Base-by-base conservation (phyloP, 2,797 vertebrate species). In the Poecilia velifera region DNA sequence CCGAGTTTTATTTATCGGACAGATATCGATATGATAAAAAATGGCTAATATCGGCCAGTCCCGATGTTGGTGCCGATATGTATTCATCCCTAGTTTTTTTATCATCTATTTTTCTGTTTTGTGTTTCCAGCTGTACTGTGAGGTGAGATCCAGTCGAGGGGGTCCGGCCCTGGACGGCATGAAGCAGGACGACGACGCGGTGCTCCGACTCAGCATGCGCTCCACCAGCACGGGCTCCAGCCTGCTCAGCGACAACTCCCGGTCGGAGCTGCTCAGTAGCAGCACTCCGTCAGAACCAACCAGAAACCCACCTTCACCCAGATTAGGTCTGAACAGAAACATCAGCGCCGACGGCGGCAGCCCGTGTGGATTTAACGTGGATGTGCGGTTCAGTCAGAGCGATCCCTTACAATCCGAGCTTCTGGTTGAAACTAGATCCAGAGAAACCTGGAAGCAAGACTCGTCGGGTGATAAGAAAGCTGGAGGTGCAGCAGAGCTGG, bases 81-180 rank as follows among this genome's bases (percentile, higher is more conserved):
- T 8, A 51, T 8, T 2, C 20, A 22, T 51, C 49, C 49, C 6
- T 36, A n/a, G 28, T 16, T 46, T 46, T 46, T 20, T 18, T 14
- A 8, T 55, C 10, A 28, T 18, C 16, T 10, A 59, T 22, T 34
- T 76, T 84, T 59, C 0, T 28, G 14, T 31, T 76, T 73, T 36
- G 73, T 77, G 57, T 88, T 91, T 95, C 74, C 90, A 99, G 98
- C 96, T 99, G 90, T 98, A 97, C 90, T 96, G 95, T 91, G 97
- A 99, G 90, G 97, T 98, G 88, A 97, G 96, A 93, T 89, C 95
- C 90, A 96, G 96, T 87, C 95, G 96, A 83, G 96, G 96, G 75
- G 94, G 87, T 81, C 94, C 87, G 51, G 86, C 94, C 93, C 76
- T 89, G 86, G 96, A 86, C 93, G 93, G 80, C 87, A 96, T 78